Evolutionary conservation across 1,140 invertebrate genomes (phyloP).

Genomic region (Cherax destructor): DNA sequence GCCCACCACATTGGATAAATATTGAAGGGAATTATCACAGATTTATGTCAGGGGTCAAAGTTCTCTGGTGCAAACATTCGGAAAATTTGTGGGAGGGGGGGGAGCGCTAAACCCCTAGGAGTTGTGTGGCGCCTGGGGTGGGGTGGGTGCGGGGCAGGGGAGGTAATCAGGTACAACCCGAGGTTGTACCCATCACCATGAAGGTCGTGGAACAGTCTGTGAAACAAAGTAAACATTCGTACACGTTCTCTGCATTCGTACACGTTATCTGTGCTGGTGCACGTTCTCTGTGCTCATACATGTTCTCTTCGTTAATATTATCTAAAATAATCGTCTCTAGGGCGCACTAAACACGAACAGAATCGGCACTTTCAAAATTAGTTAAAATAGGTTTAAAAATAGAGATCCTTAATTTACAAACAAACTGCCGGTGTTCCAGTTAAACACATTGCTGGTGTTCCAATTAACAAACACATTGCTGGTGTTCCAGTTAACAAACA

Average conservation of each 20-base stretch:
- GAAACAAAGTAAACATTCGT: no score
- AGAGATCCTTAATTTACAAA: neutral
- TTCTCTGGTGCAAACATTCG: conserved; percentile 53
- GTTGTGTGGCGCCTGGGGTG: no score
- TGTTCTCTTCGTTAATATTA: conserved; percentile 53
- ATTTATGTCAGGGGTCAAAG: conserved; percentile 64
- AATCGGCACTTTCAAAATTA: conserved; percentile 41
- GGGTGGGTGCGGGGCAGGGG: no score
- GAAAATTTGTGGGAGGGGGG: conserved; percentile 35
- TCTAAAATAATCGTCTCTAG: conserved; percentile 62
- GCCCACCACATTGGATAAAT: conserved; percentile 68
- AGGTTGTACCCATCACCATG: no score
- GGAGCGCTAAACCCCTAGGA: neutral
- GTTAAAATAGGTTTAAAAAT: conserved; percentile 24
- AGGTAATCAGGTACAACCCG: no score
- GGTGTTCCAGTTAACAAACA: no score
- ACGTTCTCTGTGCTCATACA: conserved; percentile 42
- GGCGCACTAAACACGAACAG: conserved; percentile 30
- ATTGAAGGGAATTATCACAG: conserved; percentile 70
- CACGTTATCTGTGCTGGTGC: conserved; percentile 42
- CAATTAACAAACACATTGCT: no score
- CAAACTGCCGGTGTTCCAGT: no score
- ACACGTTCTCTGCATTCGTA: no score
- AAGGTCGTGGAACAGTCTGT: no score
- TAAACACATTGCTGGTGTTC: no score